A percentile compares a stretch with the other conserved stretches of the same genome.
Evolutionary conservation across 35 echinoderm and acorn worm species (phyloP).

Genomic region (Apostichopus japonicus): DNA sequence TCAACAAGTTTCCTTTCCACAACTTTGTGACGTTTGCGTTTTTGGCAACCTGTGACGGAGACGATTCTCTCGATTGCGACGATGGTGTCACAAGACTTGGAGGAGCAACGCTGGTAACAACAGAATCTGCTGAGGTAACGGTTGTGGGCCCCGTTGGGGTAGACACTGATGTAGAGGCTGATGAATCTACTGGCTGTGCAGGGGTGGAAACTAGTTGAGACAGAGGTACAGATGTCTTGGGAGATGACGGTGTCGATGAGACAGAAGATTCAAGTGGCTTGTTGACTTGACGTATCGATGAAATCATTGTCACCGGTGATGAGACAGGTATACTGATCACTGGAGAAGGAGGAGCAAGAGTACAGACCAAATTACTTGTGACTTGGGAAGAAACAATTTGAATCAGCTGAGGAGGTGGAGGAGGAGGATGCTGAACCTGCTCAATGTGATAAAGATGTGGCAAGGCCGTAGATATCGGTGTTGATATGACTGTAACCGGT

Average conservation of each 20-base stretch:
- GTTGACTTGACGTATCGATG: neutral
- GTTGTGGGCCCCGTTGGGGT: neutral
- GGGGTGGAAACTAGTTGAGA: neutral
- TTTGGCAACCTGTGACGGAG: neutral
- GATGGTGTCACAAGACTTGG: neutral
- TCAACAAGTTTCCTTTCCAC: conserved; percentile 45
- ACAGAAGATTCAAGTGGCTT: neutral
- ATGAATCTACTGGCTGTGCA: neutral
- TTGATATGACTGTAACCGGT: conserved; percentile 2
- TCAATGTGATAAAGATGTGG: conserved; percentile 23
- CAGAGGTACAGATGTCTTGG: neutral
- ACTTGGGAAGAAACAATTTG: conserved; percentile 40
- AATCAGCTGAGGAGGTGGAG: conserved; percentile 22
- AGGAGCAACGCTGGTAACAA: neutral
- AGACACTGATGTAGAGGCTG: neutral
- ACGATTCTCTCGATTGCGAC: neutral
- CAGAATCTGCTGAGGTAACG: neutral
- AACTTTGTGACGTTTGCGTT: neutral
- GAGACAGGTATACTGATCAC: neutral
- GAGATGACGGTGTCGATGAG: neutral
- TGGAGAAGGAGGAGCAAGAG: neutral
- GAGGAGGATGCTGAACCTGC: neutral
- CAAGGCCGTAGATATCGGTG: conserved; percentile 28
- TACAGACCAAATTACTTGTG: conserved; percentile 27
- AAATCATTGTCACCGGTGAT: neutral